These are phyloP conservation scores for Leptopilina myrica DNA, from an alignment of 2,888 invertebrate species.

Conservation along the genomic window DNA sequence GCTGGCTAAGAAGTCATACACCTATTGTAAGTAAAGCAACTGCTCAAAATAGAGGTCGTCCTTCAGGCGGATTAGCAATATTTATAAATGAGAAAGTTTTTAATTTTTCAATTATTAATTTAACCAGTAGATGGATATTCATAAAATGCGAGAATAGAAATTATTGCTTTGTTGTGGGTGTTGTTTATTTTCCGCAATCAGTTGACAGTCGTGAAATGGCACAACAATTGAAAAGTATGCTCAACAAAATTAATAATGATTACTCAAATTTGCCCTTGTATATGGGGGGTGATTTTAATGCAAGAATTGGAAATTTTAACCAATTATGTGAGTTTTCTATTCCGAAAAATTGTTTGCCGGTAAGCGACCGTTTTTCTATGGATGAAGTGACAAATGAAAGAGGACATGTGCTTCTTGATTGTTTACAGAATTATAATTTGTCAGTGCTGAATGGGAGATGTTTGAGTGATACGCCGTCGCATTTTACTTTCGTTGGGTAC, in stretches of 20 bases:
- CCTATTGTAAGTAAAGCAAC: conserved; percentile 11
- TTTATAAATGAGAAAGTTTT: background rate
- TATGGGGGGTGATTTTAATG: background rate
- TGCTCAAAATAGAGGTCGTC: background rate
- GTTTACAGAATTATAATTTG: background rate
- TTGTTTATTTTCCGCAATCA: conserved; percentile 1
- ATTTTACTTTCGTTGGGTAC: background rate
- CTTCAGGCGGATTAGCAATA: conserved; percentile 7
- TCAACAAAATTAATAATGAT: background rate
- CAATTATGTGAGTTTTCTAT: background rate
- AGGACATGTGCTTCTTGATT: background rate
- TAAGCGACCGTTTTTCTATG: background rate
- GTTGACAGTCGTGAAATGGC: background rate
- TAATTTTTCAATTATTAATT: background rate
- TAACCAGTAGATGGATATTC: conserved; percentile 11
- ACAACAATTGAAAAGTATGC: background rate
- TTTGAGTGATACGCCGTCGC: background rate
- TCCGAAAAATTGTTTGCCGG: background rate
- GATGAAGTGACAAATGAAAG: background rate
- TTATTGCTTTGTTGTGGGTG: background rate
- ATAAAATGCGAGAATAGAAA: background rate
- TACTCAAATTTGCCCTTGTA: background rate
- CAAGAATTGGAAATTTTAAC: background rate
- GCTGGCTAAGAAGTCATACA: background rate
- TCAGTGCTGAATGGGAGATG: background rate